These are phyloP conservation scores for Brachionus manjavacas DNA, from an alignment of 1,140 invertebrate genomes.

Conservation along the genomic window DNA sequence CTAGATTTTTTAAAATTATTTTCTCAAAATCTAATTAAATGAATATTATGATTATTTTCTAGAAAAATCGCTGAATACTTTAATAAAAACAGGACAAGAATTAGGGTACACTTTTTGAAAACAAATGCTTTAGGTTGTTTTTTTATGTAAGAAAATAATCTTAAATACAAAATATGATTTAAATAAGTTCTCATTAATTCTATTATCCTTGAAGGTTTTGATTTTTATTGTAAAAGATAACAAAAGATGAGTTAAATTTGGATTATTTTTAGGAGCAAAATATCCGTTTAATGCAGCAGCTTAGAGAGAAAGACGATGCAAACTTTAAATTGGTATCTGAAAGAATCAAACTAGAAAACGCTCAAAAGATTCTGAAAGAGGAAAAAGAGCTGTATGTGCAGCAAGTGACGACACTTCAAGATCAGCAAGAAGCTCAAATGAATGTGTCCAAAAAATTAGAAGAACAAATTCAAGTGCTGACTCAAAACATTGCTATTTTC, in stretches of 20 bases:
- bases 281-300: constrained; percentile 85
- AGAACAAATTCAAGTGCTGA: constrained; percentile 89
- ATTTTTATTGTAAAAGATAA: background rate
- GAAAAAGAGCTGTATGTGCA: constrained; percentile 85
- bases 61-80: too few species aligned
- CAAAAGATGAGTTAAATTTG: background rate
- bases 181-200: too few species aligned
- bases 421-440: constrained; percentile 89
- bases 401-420: constrained; percentile 78
- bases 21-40: too few species aligned
- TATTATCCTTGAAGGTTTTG: too few species aligned
- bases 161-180: too few species aligned
- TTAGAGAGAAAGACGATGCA: constrained; percentile 95
- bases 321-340: constrained; percentile 99
- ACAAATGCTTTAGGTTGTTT: too few species aligned
- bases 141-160: too few species aligned
- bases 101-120: too few species aligned
- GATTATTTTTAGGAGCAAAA: constrained; percentile 65
- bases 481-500: constrained; percentile 81
- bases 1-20: too few species aligned
- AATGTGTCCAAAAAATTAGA: constrained; percentile 87
- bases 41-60: too few species aligned
- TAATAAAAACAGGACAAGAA: too few species aligned
- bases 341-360: constrained; percentile 89
- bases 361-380: constrained; percentile 85